Evolutionary conservation across 1,140 invertebrate genomes (phyloP), one percentile per base, ranked within the genome.

Genomic region (Drosophila ogumai): DNA sequence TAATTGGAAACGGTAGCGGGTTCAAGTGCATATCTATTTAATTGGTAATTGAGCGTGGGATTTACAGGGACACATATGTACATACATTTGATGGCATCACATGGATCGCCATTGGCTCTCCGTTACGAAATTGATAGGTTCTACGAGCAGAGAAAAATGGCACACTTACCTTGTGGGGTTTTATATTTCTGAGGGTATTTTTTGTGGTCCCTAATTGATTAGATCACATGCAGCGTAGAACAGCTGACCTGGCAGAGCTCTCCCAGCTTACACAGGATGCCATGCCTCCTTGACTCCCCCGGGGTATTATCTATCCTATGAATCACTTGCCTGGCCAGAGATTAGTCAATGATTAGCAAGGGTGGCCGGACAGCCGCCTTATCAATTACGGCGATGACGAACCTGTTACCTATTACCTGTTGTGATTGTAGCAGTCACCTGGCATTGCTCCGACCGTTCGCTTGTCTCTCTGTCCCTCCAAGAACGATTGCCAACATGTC

Each of bases 291-390:
- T 60, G 19, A 43, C 34, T 22, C 7, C 56, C 40, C 22, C 19
- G 12, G 19, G 17, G 7, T 25, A 57, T 22, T 36, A 58, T 34
- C 66, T 54, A 17, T 15, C 8, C 55, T 44, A 84, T 88, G 84
- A 88, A 54, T 87, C 82, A 86, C 58, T 43, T 34, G 13, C 59
- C 36, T 22, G 19, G 50, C 38, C 49, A 38, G 38, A 76, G 72
- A 72, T 82, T 67, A 67, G 44, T 74, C 28, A 71, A 72, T 67
- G 80, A 80, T 80, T 84, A 84, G 55, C 75, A 74, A 77, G 54
- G 43, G 79, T 50, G 81, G 47, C 79, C 61, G 81, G 52, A 75
- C 61, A 36, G 12, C 12, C 17, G 19, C 34, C 72, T 90, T 87
- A 88, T 90, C 85, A 63, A 28, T 36, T 31, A 25, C 22, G 22